Evolutionary conservation across 2,888 invertebrate genomes (phyloP).

Genomic region (Drosophila atripex): DNA sequence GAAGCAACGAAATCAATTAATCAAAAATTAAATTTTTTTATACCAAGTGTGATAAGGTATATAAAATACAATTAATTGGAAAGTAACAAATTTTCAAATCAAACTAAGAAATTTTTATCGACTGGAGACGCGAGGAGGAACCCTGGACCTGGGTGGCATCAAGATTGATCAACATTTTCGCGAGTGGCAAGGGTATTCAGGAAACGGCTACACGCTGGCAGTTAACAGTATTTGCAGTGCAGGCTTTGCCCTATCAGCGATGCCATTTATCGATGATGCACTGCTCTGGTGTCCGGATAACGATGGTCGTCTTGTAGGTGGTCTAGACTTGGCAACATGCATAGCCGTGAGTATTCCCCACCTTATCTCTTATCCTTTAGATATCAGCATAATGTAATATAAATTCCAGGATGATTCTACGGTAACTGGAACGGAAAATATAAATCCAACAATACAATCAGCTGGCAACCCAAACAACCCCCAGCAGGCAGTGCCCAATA

Average conservation of each 20-base stretch:
- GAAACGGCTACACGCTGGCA: constrained; percentile 83
- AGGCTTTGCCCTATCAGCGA: constrained; percentile 87
- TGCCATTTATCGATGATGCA: constrained; percentile 98
- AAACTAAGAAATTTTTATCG: constrained; percentile 12
- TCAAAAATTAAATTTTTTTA: constrained; percentile 16
- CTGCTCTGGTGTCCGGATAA: constrained; percentile 97
- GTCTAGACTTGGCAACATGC: constrained; percentile 91
- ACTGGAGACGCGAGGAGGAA: constrained; percentile 38
- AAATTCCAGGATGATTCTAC: constrained; percentile 64
- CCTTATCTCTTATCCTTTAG: background rate
- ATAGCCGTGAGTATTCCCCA: constrained; percentile 87
- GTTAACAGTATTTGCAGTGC: constrained; percentile 83
- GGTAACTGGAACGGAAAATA: constrained; percentile 66
- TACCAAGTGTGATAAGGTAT: constrained; percentile 62
- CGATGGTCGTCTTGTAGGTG: constrained; percentile 94
- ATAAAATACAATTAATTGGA: background rate
- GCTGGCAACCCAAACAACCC: constrained; percentile 43
- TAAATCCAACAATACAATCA: constrained; percentile 60
- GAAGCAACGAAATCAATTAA: constrained; percentile 32
- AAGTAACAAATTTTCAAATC: background rate
- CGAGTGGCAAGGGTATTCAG: constrained; percentile 52
- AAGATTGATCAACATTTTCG: constrained; percentile 47
- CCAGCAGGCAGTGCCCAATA: constrained; percentile 24
- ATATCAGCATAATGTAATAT: constrained; percentile 14
- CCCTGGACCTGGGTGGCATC: constrained; percentile 44